Conservation (phyloP, 2,797 vertebrate genomes). For the Eidolon dupreanum region DNA sequence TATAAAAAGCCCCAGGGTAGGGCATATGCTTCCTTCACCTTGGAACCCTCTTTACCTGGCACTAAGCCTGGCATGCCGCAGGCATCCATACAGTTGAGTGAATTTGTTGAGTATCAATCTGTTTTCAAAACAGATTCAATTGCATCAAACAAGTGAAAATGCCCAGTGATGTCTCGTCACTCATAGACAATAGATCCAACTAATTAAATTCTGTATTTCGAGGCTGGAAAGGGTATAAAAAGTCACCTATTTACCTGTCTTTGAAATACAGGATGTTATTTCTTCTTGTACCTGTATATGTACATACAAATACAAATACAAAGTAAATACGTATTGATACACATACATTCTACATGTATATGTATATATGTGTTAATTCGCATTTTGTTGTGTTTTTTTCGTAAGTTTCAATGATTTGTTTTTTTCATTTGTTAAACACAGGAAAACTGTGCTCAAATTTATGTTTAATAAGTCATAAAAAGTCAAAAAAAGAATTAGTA, state of each 20-base stretch:
- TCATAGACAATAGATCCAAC: neutral
- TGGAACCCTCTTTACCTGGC: slow-evolving; percentile 25
- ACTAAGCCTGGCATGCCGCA: neutral
- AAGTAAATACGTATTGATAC: neutral
- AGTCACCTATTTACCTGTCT: neutral
- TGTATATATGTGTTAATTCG: neutral
- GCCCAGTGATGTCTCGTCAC: neutral
- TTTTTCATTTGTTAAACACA: neutral
- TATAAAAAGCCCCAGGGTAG: neutral
- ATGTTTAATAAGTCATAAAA: slow-evolving; percentile 23
- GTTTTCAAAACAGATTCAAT: slow-evolving; percentile 31
- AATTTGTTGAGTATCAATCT: slow-evolving; percentile 54
- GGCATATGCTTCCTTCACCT: neutral
- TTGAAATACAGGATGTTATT: neutral
- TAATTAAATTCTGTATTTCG: neutral
- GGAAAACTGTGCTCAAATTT: neutral
- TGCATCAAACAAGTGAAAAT: slow-evolving; percentile 42
- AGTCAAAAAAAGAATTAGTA: neutral
- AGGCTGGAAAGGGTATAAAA: neutral
- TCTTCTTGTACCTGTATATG: neutral
- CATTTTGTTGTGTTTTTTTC: neutral
- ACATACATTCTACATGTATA: neutral
- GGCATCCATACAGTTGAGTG: slow-evolving; percentile 28
- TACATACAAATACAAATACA: neutral
- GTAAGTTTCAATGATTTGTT: neutral